A percentile compares a stretch with the other conserved stretches of the same genome.
Evolutionary conservation across 1,140 invertebrate species (phyloP).

Genomic region (Drosophila carrolli): DNA sequence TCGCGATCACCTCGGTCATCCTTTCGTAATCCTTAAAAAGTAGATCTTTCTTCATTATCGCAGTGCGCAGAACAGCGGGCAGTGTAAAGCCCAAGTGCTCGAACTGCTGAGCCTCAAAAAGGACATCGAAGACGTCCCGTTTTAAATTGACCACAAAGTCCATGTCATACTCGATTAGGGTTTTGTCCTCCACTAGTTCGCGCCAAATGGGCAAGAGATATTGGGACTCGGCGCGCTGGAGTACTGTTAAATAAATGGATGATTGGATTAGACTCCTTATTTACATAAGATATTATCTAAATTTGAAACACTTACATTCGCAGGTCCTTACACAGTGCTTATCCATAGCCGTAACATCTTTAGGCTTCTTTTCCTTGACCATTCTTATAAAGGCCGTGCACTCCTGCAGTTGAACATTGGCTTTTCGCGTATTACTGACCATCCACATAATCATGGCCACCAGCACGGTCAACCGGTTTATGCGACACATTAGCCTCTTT

Average conservation of each 20-base stretch:
- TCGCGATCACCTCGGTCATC: constrained; percentile 86
- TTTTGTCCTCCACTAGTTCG: constrained; percentile 87
- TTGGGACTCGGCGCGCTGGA: constrained; percentile 60
- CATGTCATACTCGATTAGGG: constrained; percentile 88
- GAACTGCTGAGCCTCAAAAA: constrained; percentile 91
- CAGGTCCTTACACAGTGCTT: constrained; percentile 57
- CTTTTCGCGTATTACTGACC: constrained; percentile 52
- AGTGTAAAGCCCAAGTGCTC: constrained; percentile 90
- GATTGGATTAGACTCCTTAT: no score
- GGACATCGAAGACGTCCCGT: constrained; percentile 88
- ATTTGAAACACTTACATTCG: constrained; percentile 59
- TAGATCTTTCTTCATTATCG: constrained; percentile 85
- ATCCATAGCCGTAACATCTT: constrained; percentile 58
- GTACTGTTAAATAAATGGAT: constrained; percentile 48
- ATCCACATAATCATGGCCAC: constrained; percentile 84
- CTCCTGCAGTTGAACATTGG: constrained; percentile 60
- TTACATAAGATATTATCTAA: neutral
- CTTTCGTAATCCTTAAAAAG: constrained; percentile 88
- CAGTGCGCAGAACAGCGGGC: constrained; percentile 72
- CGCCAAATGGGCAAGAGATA: constrained; percentile 87
- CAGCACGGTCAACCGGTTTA: constrained; percentile 74
- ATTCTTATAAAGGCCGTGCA: constrained; percentile 66
- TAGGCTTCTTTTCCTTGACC: constrained; percentile 68
- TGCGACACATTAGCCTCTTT: constrained; percentile 60
- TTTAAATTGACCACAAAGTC: constrained; percentile 88